phyloP scores from a whole-genome alignment of 2,888 invertebrate species.

The Stenodema calcarata region DNA sequence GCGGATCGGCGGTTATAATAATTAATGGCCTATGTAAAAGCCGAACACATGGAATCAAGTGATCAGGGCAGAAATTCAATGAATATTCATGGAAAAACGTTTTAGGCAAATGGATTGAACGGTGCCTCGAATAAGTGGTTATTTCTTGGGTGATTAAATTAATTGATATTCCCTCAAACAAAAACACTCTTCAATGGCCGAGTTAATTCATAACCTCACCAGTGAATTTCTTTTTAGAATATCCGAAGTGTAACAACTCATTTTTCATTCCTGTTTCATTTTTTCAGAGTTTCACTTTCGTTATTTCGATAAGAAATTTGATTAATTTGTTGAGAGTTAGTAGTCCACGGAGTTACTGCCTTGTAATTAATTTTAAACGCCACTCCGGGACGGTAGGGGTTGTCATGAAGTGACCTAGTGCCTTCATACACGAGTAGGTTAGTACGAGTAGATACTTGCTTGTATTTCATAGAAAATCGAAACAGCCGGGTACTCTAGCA shows the following conservation, averaged over 20 bases:
- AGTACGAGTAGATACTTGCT: too few species aligned
- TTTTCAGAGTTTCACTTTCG: background rate
- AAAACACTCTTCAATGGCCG: background rate
- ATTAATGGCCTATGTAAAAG: background rate
- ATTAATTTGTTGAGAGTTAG: background rate
- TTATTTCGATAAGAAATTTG: background rate
- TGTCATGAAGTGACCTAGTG: too few species aligned
- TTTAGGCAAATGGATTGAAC: conserved; percentile 8
- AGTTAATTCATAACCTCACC: background rate
- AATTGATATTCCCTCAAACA: background rate
- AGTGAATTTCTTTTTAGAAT: background rate
- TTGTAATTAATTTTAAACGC: background rate
- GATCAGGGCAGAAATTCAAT: background rate
- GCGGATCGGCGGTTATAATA: background rate
- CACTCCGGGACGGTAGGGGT: too few species aligned
- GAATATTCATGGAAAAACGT: conserved; percentile 12
- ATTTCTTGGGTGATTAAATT: background rate
- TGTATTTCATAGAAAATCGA: too few species aligned
- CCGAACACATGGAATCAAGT: conserved; percentile 6
- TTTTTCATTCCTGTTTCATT: background rate
- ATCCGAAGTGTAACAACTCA: background rate
- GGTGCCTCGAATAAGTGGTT: conserved; percentile 7
- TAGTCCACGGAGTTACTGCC: background rate
- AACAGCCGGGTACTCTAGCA: too few species aligned
- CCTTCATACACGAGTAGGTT: too few species aligned